Evolutionary conservation across 2,797 vertebrate genomes (phyloP).

Genomic region (Sebastes flavidus): DNA sequence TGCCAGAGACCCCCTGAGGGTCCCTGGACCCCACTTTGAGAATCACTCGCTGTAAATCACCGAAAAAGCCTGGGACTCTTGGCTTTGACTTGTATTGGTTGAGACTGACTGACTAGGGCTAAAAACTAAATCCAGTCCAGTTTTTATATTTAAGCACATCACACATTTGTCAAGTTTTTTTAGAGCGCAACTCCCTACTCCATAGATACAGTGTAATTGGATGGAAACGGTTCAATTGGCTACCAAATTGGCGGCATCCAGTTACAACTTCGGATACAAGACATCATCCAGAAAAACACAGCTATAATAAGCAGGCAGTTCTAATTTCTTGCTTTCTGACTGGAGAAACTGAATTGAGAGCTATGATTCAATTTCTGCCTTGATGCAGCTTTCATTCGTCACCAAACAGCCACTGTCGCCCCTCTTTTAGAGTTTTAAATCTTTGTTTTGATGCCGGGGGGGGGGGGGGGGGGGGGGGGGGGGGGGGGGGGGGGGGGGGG

Average conservation of each 20-base stretch:
- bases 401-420: background rate
- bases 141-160: background rate
- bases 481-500: no score
- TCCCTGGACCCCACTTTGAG: no score
- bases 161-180: background rate
- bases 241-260: background rate
- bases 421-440: background rate
- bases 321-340: background rate
- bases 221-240: background rate
- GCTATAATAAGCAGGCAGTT: background rate
- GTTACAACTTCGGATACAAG: background rate
- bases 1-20: no score
- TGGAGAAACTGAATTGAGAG: background rate
- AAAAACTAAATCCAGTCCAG: constrained; percentile 1
- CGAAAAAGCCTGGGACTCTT: background rate
- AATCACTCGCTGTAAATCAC: background rate
- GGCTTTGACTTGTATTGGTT: background rate
- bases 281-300: background rate
- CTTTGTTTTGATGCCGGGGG: background rate
- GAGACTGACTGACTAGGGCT: constrained; percentile 3
- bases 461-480: no score
- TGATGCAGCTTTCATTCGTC: constrained; percentile 2
- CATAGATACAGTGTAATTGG: background rate
- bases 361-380: background rate
- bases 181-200: background rate